phyloP scores from a whole-genome alignment of 2,888 invertebrate species.

The Flexamia atlantica region DNA sequence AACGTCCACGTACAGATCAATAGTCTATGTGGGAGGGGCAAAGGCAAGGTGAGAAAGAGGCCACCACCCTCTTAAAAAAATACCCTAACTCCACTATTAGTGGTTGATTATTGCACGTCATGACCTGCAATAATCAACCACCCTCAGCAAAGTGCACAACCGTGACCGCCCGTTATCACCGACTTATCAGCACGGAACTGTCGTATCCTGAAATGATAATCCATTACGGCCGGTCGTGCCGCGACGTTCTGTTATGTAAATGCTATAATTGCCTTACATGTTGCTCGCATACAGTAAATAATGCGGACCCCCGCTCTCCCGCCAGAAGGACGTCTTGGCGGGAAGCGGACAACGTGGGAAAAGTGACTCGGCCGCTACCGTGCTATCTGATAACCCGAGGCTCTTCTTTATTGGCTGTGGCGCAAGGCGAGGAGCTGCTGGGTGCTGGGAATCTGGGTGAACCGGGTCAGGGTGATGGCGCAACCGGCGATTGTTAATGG shows the following conservation, averaged over 20 bases:
- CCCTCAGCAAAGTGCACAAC: slow-evolving; percentile 4
- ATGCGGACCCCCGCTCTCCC: background rate
- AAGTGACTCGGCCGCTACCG: slow-evolving; percentile 6
- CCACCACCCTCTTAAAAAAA: no score
- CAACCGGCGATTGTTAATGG: no score
- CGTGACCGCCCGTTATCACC: background rate
- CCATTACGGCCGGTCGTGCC: slow-evolving; percentile 44
- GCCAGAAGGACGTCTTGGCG: background rate
- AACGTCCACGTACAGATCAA: no score
- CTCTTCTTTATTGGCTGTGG: slow-evolving; percentile 12
- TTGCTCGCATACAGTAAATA: slow-evolving; percentile 51
- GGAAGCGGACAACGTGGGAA: background rate
- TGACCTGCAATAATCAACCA: no score
- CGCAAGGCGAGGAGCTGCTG: slow-evolving; percentile 11
- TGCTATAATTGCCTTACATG: slow-evolving; percentile 59
- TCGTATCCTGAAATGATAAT: slow-evolving; percentile 47
- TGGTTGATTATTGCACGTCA: no score
- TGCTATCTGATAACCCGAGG: slow-evolving; percentile 30
- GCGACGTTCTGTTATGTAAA: slow-evolving; percentile 49
- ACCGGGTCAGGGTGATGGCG: no score
- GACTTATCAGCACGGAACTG: slow-evolving; percentile 26
- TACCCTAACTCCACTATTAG: no score
- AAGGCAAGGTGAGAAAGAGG: no score
- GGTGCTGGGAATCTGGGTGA: slow-evolving; percentile 23
- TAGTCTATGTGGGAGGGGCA: no score